Base-by-base conservation (phyloP, 92 coral and sea anemone genomes). In the Virgularia gustaviana region DNA sequence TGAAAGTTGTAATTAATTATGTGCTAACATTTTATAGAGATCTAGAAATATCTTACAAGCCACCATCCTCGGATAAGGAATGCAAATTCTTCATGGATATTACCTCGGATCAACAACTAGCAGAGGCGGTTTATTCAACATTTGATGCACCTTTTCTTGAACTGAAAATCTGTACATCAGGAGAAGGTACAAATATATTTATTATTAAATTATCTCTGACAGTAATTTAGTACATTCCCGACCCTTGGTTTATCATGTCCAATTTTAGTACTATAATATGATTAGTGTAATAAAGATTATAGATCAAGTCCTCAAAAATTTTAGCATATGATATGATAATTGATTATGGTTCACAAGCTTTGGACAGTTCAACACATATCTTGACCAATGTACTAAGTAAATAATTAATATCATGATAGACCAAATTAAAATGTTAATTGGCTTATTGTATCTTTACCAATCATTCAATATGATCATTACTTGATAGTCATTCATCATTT, bases 41-140 rank as follows among this genome's bases (percentile, higher is more conserved):
- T 77, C 86, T 92, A 79, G 96, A 92, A 63, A 89, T 92, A 49
- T 92, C 96, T 28, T 87, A 92, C 39, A 85, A 80, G 71, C 87
- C 89, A 16, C 96, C 98, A 13, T 85, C 81, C 52, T 66, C 77
- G 61, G 96, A 94, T 10, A 83, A 71, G 60, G 77, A 89, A 27
- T 85, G 86, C 11, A 85, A 81, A 19, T 88, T 92, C 16, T 84
- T 75, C 56, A 74, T 92, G 41, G 85, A 90, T 0, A 73, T 92
- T 68, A 84, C 91, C 51, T 92, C 98, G 18, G 96, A 92, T 79
- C 83, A 89, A 75, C 96, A 92, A 45, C 85, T 92, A 31, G 22
- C 20, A 32, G 94, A 92, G 79, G 98, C 98, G 30, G 98, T 95
- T 13, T 86, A 84, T 60, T 87, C 85, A 61, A 84, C 90, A 71